Conservation (phyloP, 2,113 vertebrate genomes). For the Serilophus lunatus region DNA sequence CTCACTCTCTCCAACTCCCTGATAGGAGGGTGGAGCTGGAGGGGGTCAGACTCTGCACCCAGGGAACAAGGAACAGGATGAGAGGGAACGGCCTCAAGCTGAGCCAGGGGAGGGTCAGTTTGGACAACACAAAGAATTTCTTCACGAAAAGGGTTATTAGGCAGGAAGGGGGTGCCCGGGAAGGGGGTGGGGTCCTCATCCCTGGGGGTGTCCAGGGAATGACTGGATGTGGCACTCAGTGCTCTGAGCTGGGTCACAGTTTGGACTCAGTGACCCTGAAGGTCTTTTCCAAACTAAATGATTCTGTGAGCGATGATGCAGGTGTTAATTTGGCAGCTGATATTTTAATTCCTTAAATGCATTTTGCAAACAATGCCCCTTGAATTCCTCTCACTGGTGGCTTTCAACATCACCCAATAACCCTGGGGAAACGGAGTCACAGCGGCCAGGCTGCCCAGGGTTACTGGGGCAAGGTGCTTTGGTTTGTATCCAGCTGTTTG, state of each 20-base stretch:
- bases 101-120: fast-evolving
- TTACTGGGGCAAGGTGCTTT: neutral
- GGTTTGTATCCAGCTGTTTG: neutral
- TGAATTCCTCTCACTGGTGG: neutral
- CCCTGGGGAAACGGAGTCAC: fast-evolving
- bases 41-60: fast-evolving
- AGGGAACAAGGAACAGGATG: neutral
- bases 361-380: neutral
- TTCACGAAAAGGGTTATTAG: neutral
- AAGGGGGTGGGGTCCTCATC: neutral
- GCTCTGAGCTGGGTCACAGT: neutral
- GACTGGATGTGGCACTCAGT: fast-evolving
- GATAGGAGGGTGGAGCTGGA: fast-evolving
- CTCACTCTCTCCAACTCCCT: neutral
- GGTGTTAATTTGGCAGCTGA: neutral
- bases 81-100: fast-evolving
- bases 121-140: neutral
- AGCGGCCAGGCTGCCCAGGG: fast-evolving
- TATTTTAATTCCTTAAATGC: neutral
- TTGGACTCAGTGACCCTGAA: fast-evolving
- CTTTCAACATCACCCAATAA: neutral
- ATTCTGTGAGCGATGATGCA: neutral
- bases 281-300: neutral
- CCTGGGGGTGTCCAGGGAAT: neutral
- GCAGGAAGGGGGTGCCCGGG: neutral